A percentile compares a stretch with the other conserved stretches of the same genome.
These are phyloP conservation scores for Pygathrix nemaeus DNA, from an alignment of 2,113 vertebrate species.

Conservation along the genomic window DNA sequence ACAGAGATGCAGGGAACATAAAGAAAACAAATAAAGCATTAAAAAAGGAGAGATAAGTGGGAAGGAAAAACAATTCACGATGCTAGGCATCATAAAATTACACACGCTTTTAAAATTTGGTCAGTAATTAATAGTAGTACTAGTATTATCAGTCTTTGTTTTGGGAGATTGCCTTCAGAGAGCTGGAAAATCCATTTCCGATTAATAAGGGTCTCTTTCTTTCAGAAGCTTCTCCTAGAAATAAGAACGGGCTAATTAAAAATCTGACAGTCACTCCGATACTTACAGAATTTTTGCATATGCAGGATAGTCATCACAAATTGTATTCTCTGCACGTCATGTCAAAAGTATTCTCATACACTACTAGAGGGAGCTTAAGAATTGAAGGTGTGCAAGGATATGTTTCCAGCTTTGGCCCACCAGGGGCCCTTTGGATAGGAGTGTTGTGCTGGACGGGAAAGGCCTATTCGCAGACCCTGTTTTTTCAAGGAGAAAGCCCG, in stretches of 20 bases:
- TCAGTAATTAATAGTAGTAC: neutral
- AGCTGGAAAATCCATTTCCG: neutral
- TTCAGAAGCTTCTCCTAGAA: neutral
- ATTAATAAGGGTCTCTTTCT: neutral
- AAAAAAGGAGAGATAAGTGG: neutral
- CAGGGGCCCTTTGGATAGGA: neutral
- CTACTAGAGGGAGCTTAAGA: neutral
- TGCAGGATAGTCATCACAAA: neutral
- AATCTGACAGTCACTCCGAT: neutral
- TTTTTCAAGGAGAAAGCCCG: neutral
- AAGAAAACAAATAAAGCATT: slow-evolving; percentile 40
- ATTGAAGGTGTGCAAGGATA: neutral
- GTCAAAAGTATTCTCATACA: neutral
- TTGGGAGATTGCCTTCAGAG: neutral
- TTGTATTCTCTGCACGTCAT: neutral
- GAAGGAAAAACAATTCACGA: neutral
- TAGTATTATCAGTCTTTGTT: neutral
- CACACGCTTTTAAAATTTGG: neutral
- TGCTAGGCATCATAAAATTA: neutral
- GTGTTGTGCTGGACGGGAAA: neutral
- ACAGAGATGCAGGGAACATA: neutral
- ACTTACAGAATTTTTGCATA: neutral
- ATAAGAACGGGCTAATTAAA: neutral
- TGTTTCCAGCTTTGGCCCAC: neutral
- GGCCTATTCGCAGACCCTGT: neutral